Conservation (phyloP, 2,113 vertebrate genomes). For the Phalacrocorax aristotelis region DNA sequence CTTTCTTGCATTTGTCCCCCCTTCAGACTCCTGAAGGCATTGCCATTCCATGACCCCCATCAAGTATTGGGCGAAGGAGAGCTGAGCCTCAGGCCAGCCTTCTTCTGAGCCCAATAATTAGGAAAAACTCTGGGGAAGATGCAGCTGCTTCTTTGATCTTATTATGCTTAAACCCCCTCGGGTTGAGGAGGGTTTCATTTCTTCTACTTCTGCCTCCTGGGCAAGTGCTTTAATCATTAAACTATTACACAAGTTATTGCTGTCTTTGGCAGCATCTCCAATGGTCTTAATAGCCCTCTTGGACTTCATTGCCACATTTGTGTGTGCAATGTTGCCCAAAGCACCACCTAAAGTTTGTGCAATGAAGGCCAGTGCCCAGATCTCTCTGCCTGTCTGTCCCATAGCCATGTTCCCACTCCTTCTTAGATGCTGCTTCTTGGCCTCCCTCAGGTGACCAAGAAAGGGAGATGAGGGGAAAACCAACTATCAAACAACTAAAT, state of each 20-base stretch:
- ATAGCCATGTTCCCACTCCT: neutral
- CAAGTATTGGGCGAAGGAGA: neutral
- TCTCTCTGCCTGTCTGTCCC: neutral
- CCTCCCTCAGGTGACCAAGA: neutral
- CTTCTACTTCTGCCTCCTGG: neutral
- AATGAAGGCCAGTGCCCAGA: neutral
- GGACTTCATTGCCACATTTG: neutral
- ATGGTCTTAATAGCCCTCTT: neutral
- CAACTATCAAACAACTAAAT: neutral
- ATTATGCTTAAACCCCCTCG: neutral
- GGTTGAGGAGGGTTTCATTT: neutral
- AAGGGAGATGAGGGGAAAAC: neutral
- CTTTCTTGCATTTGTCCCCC: neutral
- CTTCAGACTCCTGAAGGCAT: neutral
- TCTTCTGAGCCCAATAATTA: neutral
- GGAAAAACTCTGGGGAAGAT: neutral
- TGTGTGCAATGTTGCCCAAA: neutral
- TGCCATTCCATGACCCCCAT: rapidly evolving
- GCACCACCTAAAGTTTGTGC: neutral
- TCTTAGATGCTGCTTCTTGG: neutral
- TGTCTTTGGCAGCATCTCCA: neutral
- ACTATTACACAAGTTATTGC: neutral
- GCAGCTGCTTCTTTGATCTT: neutral
- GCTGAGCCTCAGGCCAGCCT: neutral
- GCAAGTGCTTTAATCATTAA: neutral